Evolutionary conservation across 2,888 invertebrate genomes (phyloP).

Genomic region (Drosophila crucigera): DNA sequence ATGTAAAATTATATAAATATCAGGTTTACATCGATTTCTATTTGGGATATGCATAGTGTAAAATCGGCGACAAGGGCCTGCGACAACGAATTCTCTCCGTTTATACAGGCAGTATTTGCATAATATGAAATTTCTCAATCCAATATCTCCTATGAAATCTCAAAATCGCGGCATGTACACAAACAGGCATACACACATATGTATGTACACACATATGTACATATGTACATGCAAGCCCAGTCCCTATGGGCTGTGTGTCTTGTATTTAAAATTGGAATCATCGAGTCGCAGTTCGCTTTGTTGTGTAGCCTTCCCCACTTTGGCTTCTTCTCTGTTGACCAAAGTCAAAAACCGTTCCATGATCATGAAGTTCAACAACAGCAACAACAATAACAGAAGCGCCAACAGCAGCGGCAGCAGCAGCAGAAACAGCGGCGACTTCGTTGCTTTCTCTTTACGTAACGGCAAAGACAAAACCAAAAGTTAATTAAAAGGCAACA

Average conservation of each 20-base stretch:
- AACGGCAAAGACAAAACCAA: conserved; percentile 68
- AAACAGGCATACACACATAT: background rate
- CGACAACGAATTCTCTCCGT: conserved; percentile 48
- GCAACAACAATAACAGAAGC: conserved; percentile 7
- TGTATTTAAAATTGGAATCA: conserved; percentile 57
- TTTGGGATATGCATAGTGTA: conserved; percentile 17
- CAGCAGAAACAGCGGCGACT: conserved; percentile 26
- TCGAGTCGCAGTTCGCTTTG: conserved; percentile 16
- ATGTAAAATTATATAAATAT: conserved; percentile 35
- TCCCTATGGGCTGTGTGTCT: conserved; percentile 14
- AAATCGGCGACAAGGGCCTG: conserved; percentile 11
- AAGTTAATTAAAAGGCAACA: conserved; percentile 70
- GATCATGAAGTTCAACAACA: conserved; percentile 73
- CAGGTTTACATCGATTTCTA: conserved; percentile 55
- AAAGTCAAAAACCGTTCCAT: conserved; percentile 77
- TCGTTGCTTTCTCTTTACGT: conserved; percentile 78
- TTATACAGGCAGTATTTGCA: conserved; percentile 51
- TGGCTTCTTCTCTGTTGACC: conserved; percentile 62
- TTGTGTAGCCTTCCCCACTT: conserved; percentile 49
- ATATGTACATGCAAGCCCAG: conserved; percentile 1
- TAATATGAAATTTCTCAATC: conserved; percentile 50
- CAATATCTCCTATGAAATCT: conserved; percentile 61
- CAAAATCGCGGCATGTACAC: conserved; percentile 14
- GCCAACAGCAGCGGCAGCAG: conserved; percentile 13
- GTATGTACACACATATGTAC: background rate